These are phyloP conservation scores for Myotis planiceps DNA, from an alignment of 2,797 vertebrate species.

Conservation along the genomic window DNA sequence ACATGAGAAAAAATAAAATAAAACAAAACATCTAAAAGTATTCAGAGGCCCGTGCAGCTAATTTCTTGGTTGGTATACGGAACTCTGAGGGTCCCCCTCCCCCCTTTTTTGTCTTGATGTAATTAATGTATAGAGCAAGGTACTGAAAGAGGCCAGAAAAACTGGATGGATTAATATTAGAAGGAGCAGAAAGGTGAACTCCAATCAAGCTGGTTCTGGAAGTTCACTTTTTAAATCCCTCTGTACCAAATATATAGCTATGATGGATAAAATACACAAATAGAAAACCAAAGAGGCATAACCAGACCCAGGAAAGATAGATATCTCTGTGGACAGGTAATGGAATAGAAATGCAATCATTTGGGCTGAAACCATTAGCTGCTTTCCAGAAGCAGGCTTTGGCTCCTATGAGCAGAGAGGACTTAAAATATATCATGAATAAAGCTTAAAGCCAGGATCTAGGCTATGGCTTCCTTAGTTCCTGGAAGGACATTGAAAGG, in stretches of 20 bases:
- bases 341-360: neutral
- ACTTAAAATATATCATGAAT: neutral
- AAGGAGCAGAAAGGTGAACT: neutral
- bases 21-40: neutral
- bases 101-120: neutral
- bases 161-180: neutral
- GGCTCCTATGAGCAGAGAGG: neutral
- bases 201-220: neutral
- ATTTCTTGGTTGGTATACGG: neutral
- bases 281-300: constrained; percentile 26
- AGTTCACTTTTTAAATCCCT: constrained; percentile 33
- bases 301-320: neutral
- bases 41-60: neutral
- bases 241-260: neutral
- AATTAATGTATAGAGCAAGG: neutral
- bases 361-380: neutral
- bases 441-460: neutral
- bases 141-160: neutral
- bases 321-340: neutral
- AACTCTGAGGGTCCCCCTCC: neutral
- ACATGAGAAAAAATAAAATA: neutral
- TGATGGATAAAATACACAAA: constrained; percentile 41
- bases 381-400: constrained; percentile 28
- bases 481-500: neutral
- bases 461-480: neutral